Percentiles rank a stretch among this genome's conserved stretches.
Conservation (phyloP, 2,888 invertebrate species). For the Pseudococcus jackbeardsleyi region DNA sequence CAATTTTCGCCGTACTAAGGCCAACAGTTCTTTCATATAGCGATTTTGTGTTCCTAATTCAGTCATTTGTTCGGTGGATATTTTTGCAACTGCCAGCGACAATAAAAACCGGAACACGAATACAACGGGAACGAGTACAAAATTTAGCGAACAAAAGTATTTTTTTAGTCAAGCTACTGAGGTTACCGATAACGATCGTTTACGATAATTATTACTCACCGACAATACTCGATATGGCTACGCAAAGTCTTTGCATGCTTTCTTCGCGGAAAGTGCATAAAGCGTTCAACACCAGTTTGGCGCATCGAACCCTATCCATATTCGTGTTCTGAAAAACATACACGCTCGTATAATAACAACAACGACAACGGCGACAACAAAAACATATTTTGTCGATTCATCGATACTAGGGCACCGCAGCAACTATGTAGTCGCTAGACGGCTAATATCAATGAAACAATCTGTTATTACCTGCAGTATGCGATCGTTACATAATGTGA, state of each 20-base stretch:
- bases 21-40: conserved; percentile 79
- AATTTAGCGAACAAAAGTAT: no score
- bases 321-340: conserved; percentile 63
- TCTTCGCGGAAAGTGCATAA: conserved; percentile 78
- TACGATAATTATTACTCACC: conserved; percentile 68
- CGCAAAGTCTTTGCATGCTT: conserved; percentile 82
- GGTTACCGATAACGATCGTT: conserved; percentile 14
- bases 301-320: conserved; percentile 72
- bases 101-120: no score
- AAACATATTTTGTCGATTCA: no score
- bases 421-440: no score
- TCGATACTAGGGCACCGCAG: no score
- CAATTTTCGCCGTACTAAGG: conserved; percentile 76
- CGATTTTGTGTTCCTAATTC: conserved; percentile 76
- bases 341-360: no score
- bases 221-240: conserved; percentile 83
- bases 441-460: no score
- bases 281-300: conserved; percentile 79
- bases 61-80: conserved; percentile 79
- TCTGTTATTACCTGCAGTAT: conserved; percentile 74
- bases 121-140: no score
- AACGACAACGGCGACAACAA: no score
- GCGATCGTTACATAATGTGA: conserved; percentile 82
- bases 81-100: conserved; percentile 71
- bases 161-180: no score